Evolutionary conservation across 1,140 invertebrate species (phyloP), one percentile per base, ranked within the genome.

Genomic region (Melanaphis sacchari): DNA sequence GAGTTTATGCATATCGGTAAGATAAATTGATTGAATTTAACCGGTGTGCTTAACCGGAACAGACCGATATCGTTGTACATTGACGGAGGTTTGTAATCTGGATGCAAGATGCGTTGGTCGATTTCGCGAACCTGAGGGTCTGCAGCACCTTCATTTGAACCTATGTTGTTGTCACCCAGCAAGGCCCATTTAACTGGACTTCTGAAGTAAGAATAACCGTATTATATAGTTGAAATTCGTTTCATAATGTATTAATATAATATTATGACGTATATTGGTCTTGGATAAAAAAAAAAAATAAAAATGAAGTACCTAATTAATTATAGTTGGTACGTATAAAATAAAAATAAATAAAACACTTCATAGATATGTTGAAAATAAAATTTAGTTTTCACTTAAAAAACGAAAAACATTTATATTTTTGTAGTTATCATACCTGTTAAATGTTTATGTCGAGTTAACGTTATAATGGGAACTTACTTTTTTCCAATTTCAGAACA

Each of bases 31-130:
- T 90, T 94, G 59, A 95, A 94, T 36, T 49, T n/a, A 0, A 95
- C 94, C 15, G 94, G 93, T 36, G 91, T 91, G 2, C 94, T 94
- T 46, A 96, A 92, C 89, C 94, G 94, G 24, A 96, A 87, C 21
- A 96, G 93, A 38, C 95, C 95, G 49, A 96, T 95, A 94, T 96
- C 96, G 89, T 95, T 94, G 93, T 96, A 95, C 66, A 94, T 95
- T 0, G 95, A 95, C 6, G 96, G 96, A 9, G 95, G 94, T 24
- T 95, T 95, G 94, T 96, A 97, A 59, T 95, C 94, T 7, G 96
- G 96, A 95, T 96, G 95, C 11, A 93, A 90, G 43, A 95, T 94
- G 2, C 54, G 76, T 41, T 88, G 24, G 0, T 85, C 90, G 18
- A 95, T 94, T 38, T 52, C 76, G 31, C 94, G 94, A 40, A 94